Conservation (phyloP, 92 coral and sea anemone species). For the Diadumene lineata region DNA sequence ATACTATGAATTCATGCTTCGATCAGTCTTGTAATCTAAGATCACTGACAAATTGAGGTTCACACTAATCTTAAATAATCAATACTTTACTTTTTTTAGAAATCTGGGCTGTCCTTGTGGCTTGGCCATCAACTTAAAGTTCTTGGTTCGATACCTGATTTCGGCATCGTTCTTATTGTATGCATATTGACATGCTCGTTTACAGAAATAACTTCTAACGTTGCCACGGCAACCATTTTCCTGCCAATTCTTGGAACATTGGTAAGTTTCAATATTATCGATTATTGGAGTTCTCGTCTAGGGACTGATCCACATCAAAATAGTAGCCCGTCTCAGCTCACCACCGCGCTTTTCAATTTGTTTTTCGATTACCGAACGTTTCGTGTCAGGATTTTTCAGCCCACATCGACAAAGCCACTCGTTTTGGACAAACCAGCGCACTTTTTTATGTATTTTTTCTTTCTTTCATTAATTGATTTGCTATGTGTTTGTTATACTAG, state of each 20-base stretch:
- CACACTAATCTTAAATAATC: neutral
- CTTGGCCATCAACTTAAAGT: conserved; percentile 71
- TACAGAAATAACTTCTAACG: conserved; percentile 91
- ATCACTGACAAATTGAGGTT: neutral
- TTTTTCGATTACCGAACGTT: too few species aligned
- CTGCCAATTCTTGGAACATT: conserved; percentile 84
- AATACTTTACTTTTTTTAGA: conserved; percentile 39
- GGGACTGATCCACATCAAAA: too few species aligned
- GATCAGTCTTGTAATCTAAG: too few species aligned
- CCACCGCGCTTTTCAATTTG: too few species aligned
- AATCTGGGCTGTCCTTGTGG: conserved; percentile 88
- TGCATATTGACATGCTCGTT: conserved; percentile 69
- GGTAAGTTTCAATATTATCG: conserved; percentile 55
- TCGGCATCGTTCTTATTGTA: conserved; percentile 71
- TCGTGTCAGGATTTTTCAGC: too few species aligned
- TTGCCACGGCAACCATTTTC: conserved; percentile 93
- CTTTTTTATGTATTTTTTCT: too few species aligned
- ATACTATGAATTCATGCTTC: too few species aligned
- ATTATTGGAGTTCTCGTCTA: too few species aligned
- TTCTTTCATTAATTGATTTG: neutral
- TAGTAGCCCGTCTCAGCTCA: too few species aligned
- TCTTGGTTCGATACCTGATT: conserved; percentile 69
- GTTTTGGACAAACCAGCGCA: too few species aligned
- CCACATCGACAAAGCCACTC: too few species aligned
- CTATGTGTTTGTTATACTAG: conserved; percentile 33